These are phyloP conservation scores for Acrocephalus kingi DNA, from an alignment of 2,113 vertebrate genomes.

Conservation along the genomic window DNA sequence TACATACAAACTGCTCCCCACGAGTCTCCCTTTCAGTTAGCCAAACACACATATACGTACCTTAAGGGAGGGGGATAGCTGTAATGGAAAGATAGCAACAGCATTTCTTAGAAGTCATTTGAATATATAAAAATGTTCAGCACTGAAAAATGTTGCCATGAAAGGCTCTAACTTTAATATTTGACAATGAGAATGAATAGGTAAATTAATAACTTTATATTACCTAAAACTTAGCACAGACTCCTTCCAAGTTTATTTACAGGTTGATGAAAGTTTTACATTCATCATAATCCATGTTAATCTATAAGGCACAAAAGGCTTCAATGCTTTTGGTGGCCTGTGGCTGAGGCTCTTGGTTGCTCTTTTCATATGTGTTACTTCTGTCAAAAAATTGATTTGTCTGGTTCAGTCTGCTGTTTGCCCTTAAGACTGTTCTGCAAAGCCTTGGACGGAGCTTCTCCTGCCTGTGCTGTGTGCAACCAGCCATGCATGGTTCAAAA, in stretches of 20 bases:
- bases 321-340: not conserved
- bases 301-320: not conserved
- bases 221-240: slow-evolving; percentile 2
- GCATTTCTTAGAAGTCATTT: not conserved
- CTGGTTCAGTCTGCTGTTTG: not conserved
- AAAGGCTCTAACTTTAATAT: not conserved
- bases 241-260: slow-evolving; percentile 15
- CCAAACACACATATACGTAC: not conserved
- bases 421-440: not conserved
- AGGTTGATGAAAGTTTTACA: not conserved
- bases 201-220: slow-evolving; percentile 14
- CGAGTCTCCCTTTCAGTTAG: not conserved
- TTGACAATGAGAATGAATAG: slow-evolving; percentile 20
- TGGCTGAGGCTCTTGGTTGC: not conserved
- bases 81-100: not conserved
- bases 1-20: not conserved
- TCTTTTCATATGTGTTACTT: slow-evolving; percentile 3
- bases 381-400: slow-evolving; percentile 26
- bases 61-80: not conserved
- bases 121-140: slow-evolving; percentile 5
- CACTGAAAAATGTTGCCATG: not conserved
- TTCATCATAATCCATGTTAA: not conserved
- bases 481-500: not conserved
- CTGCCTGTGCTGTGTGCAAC: not conserved
- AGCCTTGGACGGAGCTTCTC: not conserved